Evolutionary conservation across 1,140 invertebrate species (phyloP), one percentile per base, ranked within the genome.

Genomic region (Belonocnema kinseyi): DNA sequence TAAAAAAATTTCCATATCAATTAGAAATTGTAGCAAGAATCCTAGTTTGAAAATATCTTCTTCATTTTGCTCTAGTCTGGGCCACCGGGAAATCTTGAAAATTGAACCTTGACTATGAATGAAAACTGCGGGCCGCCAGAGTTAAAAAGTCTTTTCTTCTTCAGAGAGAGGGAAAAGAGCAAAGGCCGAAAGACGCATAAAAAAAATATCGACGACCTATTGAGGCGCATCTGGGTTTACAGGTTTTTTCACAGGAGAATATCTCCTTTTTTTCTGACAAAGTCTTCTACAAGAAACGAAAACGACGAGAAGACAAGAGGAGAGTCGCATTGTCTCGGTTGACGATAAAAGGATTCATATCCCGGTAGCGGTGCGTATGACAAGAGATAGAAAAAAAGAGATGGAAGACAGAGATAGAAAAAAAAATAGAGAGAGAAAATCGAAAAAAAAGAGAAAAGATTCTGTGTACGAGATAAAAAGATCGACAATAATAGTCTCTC

Each of bases 281-380:
- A 66, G 61, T 66, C 33, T 66, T 33, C n/a, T 66, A 26, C 61
- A 66, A 66, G 58, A 66, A 66, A 66, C 58, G 58, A 54, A 54
- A 54, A 54, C 52, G 52, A 54, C 52, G 52, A 66, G 21, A 66
- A 66, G 61, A 66, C 61, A 66, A 66, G 61, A 40, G 61, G 26
- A 66, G 14, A 66, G 26, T 66, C 61, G 26, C 13, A 66, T 66
- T 66, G 61, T 66, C 61, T 66, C 26, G 61, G 61, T 66, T 66
- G 26, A 66, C 61, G 61, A 66, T 66, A 66, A 66, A 66, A 66
- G 26, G 61, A 66, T 66, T 66, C 61, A 66, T 66, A 66, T 66
- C 26, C 61, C 61, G 26, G 61, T 46, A 40, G 58, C 19, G 58
- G 61, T 66, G 61, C 61, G 33, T 66, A 66, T 66, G 61, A 40